These are phyloP conservation scores for Channa striata DNA, from an alignment of 2,797 vertebrate genomes.

Conservation along the genomic window DNA sequence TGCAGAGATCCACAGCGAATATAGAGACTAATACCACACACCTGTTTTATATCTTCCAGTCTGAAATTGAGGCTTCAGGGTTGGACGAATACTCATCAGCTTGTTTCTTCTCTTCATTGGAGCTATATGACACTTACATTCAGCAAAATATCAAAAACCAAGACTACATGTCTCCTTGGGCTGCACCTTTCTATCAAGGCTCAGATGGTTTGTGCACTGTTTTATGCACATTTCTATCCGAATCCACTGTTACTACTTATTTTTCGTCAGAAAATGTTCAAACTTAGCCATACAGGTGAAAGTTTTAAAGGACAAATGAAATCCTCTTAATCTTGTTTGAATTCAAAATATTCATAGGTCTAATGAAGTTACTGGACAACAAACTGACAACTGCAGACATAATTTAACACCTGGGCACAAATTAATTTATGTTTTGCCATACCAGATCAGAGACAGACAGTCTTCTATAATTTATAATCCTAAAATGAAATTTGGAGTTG, in stretches of 20 bases:
- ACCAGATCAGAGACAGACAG: conserved; percentile 33
- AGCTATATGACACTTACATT: background rate
- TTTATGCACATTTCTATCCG: background rate
- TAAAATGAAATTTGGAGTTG: conserved; percentile 45
- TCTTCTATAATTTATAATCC: conserved; percentile 59
- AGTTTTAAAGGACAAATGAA: background rate
- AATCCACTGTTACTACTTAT: background rate
- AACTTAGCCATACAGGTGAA: background rate
- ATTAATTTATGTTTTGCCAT: conserved; percentile 42
- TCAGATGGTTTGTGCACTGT: background rate
- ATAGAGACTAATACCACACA: background rate
- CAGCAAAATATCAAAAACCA: conserved; percentile 1
- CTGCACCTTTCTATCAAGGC: background rate
- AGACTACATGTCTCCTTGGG: background rate
- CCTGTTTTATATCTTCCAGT: background rate
- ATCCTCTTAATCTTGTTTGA: background rate
- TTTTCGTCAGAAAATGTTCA: background rate
- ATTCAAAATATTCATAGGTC: conserved; percentile 48
- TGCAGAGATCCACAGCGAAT: conserved; percentile 20
- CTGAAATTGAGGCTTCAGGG: conserved; percentile 1
- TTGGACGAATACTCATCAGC: conserved; percentile 1
- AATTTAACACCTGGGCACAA: conserved; percentile 47
- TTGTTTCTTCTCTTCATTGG: background rate
- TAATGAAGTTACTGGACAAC: conserved; percentile 30
- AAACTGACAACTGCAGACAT: conserved; percentile 29